Evolutionary conservation across 2,113 vertebrate species (phyloP), one percentile per base, ranked within the genome.

Genomic region (Hemiscyllium ocellatum): DNA sequence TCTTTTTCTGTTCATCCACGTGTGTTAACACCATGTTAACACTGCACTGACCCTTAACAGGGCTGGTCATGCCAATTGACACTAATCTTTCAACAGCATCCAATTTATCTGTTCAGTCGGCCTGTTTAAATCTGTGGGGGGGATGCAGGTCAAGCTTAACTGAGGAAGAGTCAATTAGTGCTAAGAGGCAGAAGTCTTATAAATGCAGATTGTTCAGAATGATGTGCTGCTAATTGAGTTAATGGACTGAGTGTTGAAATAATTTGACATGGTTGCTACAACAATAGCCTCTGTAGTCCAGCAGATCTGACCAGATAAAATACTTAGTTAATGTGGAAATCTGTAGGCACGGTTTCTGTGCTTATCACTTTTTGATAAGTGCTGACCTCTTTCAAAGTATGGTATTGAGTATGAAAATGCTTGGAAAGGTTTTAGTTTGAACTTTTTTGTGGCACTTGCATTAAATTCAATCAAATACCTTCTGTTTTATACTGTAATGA

Each of bases 41-140:
- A 26, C 29, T 90, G 8, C 24, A 90, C 29, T 33, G 87, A 61
- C 52, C 87, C 87, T 90, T 61, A 3, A 90, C 20, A 1, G 29
- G 87, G 52, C 33, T 33, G 3, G 50, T 61, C 87, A 33, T 15
- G 50, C 50, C 8, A 26, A 52, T 33, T 15, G 61, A 90, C 29
- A n/a, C 87, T 61, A 33, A 65, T 90, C 87, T 61, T 61, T 90
- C 87, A n/a, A 90, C 87, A n/a, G 52, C 61, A 33, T 90, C 87
- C 26, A 26, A 90, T 90, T 90, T 90, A 90, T 90, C 80, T 83
- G 33, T 89, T 15, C 29, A 89, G 56, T 24, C 52, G 24, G 26
- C 50, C 86, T 22, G 29, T 29, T 56, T 24, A 89, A 24, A 50
- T 56, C 86, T 89, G 85, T 56, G 85, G 24, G 85, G 85, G 47